Percentiles rank a stretch among this genome's conserved stretches.
phyloP scores from a whole-genome alignment of 2,888 invertebrate genomes.

The Kuschelorhynchus macadamiae region DNA sequence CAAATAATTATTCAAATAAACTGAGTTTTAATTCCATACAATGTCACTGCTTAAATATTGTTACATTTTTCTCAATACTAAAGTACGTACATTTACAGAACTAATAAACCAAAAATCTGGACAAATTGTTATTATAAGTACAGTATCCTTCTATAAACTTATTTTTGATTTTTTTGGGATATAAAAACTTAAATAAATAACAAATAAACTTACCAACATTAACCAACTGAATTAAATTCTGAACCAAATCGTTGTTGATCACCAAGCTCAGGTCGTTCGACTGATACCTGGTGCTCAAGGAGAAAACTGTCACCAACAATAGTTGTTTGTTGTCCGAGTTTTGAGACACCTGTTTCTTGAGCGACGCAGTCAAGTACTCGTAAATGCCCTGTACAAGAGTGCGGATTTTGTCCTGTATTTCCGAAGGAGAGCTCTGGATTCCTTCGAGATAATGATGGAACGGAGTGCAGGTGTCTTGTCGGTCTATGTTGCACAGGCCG shows the following conservation, averaged over 20 bases:
- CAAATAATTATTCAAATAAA: too few relatives aligned
- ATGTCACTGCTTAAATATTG: too few relatives aligned
- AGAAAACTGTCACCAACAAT: constrained; percentile 71
- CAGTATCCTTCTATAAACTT: too few relatives aligned
- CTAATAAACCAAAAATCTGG: too few relatives aligned
- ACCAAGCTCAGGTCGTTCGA: constrained; percentile 73
- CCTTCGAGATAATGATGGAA: constrained; percentile 73
- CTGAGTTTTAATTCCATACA: too few relatives aligned
- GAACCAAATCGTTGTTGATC: constrained; percentile 71
- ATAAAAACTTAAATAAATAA: too few relatives aligned
- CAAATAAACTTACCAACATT: constrained; percentile 36
- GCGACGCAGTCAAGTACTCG: constrained; percentile 67
- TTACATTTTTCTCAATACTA: too few relatives aligned
- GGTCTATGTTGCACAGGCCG: constrained; percentile 66
- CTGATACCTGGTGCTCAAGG: constrained; percentile 71
- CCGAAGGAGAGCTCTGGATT: constrained; percentile 70
- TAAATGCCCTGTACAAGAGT: constrained; percentile 72
- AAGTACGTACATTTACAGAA: too few relatives aligned
- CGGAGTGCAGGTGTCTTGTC: constrained; percentile 66
- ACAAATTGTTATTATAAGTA: too few relatives aligned
- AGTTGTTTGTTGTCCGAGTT: constrained; percentile 66
- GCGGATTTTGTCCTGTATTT: constrained; percentile 71
- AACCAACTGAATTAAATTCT: constrained; percentile 66
- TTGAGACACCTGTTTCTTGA: constrained; percentile 62
- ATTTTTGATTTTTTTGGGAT: too few relatives aligned